A percentile compares a stretch with the other conserved stretches of the same genome.
These are phyloP conservation scores for Lucinisca nassula DNA, from an alignment of 2,888 invertebrate genomes.

Conservation along the genomic window DNA sequence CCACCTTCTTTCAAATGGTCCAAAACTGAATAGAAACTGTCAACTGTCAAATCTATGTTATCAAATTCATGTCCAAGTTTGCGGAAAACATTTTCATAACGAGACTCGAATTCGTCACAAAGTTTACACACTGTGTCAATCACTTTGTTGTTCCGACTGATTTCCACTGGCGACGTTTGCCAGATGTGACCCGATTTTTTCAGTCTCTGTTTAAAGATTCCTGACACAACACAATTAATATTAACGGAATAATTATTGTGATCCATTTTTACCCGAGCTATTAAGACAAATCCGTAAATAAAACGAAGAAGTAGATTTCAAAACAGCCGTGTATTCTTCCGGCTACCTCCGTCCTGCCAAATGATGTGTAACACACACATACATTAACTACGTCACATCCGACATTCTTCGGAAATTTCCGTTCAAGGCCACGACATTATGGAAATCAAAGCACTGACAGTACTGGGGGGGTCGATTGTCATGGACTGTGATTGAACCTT, in stretches of 20 bases:
- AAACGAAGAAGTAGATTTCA: neutral
- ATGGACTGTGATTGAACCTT: too few species aligned
- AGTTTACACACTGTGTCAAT: conserved; percentile 76
- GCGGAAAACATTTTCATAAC: conserved; percentile 81
- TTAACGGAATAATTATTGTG: conserved; percentile 58
- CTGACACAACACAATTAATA: conserved; percentile 72
- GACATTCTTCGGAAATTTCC: neutral
- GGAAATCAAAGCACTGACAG: too few species aligned
- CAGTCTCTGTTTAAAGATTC: conserved; percentile 76
- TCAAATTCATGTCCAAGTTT: conserved; percentile 73
- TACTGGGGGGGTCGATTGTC: too few species aligned
- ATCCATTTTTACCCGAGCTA: conserved; percentile 22
- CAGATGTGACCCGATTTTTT: conserved; percentile 89
- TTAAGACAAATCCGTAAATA: neutral
- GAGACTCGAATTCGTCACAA: conserved; percentile 84
- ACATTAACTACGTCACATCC: neutral
- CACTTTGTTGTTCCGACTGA: conserved; percentile 70
- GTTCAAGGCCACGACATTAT: too few species aligned
- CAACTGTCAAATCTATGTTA: conserved; percentile 73
- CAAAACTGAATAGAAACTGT: conserved; percentile 85
- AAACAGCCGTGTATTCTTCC: neutral
- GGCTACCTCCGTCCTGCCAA: neutral
- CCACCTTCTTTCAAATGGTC: conserved; percentile 87
- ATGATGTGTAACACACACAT: neutral
- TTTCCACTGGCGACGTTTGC: conserved; percentile 88